Conservation (phyloP, 1,140 invertebrate genomes). For the Riptortus pedestris region DNA sequence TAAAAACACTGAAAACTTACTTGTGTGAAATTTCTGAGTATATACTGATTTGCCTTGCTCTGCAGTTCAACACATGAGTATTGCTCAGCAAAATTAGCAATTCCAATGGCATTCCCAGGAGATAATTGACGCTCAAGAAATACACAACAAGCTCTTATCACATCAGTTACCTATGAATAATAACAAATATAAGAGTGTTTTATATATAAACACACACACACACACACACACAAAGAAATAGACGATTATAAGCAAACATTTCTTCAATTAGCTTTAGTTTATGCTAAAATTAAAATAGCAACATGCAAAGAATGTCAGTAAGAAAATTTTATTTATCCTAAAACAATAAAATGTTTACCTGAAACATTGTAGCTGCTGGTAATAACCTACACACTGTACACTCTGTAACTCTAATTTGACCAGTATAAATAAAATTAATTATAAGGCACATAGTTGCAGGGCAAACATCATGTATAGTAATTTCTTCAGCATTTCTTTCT, state of each 20-base stretch:
- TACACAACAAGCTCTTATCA: conserved; percentile 81
- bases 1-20: too few species aligned
- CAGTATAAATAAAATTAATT: conserved; percentile 84
- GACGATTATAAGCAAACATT: too few species aligned
- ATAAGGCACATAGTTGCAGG: conserved; percentile 73
- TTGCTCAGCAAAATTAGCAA: conserved; percentile 82
- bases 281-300: too few species aligned
- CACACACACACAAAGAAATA: too few species aligned
- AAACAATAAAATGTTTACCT: too few species aligned
- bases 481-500: conserved; percentile 74
- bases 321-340: too few species aligned
- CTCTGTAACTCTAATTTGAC: conserved; percentile 78
- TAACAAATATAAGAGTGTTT: conserved; percentile 15
- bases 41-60: conserved; percentile 77
- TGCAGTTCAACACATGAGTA: conserved; percentile 75
- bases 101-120: conserved; percentile 87
- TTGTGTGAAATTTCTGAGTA: conserved; percentile 79
- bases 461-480: conserved; percentile 76
- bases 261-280: too few species aligned
- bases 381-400: conserved; percentile 79
- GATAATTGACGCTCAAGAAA: conserved; percentile 83
- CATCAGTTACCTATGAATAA: conserved; percentile 59
- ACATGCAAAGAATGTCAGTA: too few species aligned
- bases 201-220: too few species aligned
- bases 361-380: conserved; percentile 87